phyloP scores from a whole-genome alignment of 2,797 vertebrate species.

The Hypotaenidia philippensis region DNA sequence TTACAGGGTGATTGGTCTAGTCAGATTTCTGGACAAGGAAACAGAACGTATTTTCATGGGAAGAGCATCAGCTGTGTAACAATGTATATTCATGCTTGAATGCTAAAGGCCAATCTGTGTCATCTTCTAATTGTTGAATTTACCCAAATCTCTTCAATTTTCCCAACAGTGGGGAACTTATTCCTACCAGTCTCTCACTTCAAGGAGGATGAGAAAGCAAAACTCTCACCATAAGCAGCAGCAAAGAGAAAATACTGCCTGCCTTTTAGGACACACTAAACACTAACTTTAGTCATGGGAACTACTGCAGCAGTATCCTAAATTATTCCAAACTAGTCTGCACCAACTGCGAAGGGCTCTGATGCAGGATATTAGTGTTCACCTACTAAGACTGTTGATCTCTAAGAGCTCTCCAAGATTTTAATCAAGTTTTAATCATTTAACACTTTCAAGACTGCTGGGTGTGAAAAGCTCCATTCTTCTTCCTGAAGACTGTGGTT shows the following conservation, averaged over 20 bases:
- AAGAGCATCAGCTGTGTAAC: neutral
- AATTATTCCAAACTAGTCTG: neutral
- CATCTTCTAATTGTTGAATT: neutral
- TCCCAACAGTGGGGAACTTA: neutral
- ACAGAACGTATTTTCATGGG: neutral
- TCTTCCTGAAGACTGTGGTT: neutral
- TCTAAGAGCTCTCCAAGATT: neutral
- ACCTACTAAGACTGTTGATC: neutral
- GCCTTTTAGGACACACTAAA: neutral
- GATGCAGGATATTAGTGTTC: neutral
- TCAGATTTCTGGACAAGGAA: neutral
- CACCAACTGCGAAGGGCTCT: neutral
- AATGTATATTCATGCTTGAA: neutral
- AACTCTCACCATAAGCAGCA: neutral
- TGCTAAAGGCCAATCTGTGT: neutral
- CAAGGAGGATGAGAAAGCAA: neutral
- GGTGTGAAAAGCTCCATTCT: neutral
- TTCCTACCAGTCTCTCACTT: neutral
- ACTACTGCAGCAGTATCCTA: neutral
- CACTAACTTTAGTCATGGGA: neutral
- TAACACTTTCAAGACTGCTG: neutral
- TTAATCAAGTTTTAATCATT: constrained; percentile 10
- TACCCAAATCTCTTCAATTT: neutral
- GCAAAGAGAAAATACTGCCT: neutral
- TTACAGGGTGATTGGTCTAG: neutral